phyloP scores from a whole-genome alignment of 2,113 vertebrate species.

The Anas platyrhynchos region DNA sequence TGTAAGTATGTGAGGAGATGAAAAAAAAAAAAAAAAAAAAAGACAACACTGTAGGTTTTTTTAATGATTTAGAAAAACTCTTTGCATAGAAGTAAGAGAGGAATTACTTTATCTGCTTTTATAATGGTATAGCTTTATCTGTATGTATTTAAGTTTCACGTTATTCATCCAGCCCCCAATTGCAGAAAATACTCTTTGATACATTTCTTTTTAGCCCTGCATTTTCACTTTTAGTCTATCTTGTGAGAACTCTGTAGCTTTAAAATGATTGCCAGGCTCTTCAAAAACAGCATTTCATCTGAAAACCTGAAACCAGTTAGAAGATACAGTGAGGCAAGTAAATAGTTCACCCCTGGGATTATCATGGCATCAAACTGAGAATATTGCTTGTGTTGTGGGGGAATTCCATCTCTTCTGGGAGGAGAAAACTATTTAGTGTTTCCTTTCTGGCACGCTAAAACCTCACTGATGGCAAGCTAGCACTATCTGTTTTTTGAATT shows the following conservation, averaged over 20 bases:
- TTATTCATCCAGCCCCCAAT: background rate
- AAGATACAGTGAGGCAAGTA: background rate
- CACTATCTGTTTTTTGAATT: slow-evolving; percentile 31
- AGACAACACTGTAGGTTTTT: background rate
- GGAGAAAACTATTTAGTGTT: background rate
- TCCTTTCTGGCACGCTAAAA: slow-evolving; percentile 14
- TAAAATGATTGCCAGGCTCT: background rate
- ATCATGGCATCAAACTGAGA: background rate
- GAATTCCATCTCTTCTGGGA: background rate
- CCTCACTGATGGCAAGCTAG: background rate
- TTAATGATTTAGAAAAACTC: background rate
- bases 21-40: no score
- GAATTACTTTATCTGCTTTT: background rate
- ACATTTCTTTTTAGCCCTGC: background rate
- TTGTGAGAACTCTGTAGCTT: background rate
- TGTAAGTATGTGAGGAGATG: background rate
- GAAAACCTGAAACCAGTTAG: background rate
- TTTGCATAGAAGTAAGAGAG: background rate
- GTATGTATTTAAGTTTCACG: background rate
- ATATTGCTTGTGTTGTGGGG: background rate
- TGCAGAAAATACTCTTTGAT: background rate
- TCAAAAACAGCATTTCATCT: background rate
- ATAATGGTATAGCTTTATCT: background rate
- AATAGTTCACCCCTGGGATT: background rate
- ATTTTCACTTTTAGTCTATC: background rate